Percentiles rank a stretch among this genome's conserved stretches.
Evolutionary conservation across 2,797 vertebrate genomes (phyloP).

Genomic region (Sibirionetta formosa): DNA sequence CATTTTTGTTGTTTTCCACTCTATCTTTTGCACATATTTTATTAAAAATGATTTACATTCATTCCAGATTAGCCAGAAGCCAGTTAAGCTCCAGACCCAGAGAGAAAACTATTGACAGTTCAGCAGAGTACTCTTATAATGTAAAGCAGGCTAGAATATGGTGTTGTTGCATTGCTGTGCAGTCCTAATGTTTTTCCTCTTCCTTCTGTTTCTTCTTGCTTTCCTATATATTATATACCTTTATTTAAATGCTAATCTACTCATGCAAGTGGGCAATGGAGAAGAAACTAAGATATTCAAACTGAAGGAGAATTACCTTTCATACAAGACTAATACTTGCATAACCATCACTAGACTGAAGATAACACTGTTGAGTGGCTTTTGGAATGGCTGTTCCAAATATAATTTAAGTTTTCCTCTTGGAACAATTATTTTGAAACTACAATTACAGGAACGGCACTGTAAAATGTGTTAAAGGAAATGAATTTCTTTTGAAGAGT

Average conservation of each 20-base stretch:
- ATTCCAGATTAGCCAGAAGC: background rate
- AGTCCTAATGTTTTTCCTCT: background rate
- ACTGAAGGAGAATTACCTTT: conserved; percentile 30
- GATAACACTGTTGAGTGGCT: background rate
- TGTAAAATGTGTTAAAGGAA: background rate
- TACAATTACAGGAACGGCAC: background rate
- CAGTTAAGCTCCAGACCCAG: background rate
- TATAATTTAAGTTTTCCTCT: background rate
- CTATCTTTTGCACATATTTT: conserved; percentile 48
- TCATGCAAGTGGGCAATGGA: background rate
- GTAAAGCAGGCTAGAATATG: background rate
- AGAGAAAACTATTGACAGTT: background rate
- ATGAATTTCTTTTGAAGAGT: background rate
- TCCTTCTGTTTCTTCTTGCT: background rate
- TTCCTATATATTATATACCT: background rate
- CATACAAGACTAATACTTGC: background rate
- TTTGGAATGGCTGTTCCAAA: background rate
- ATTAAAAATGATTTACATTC: conserved; percentile 57
- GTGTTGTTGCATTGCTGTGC: background rate
- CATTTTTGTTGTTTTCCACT: conserved; percentile 58
- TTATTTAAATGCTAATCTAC: background rate
- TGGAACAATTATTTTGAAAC: background rate
- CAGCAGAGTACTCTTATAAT: background rate
- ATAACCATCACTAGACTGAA: conserved; percentile 24
- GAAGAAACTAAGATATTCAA: conserved; percentile 7